Evolutionary conservation across 2,797 vertebrate genomes (phyloP).

Genomic region (Zalophus californianus): DNA sequence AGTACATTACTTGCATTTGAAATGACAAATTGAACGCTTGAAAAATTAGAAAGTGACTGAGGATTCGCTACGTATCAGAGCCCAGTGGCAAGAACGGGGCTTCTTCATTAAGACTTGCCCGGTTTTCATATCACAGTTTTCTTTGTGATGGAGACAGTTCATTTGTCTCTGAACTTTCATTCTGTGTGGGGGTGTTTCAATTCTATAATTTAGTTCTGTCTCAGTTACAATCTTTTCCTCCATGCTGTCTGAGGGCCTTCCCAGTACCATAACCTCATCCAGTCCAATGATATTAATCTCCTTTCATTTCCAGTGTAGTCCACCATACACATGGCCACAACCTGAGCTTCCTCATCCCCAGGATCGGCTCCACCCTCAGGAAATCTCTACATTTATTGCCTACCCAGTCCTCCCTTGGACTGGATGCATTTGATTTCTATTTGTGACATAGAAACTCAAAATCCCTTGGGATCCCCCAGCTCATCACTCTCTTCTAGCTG

Average conservation of each 20-base stretch:
- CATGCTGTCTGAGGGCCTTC: background rate
- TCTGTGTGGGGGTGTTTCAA: background rate
- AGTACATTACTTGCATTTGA: constrained; percentile 10
- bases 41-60: background rate
- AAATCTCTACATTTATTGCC: background rate
- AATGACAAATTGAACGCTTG: constrained; percentile 31
- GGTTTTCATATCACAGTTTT: background rate
- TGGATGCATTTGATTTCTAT: background rate
- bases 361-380: background rate
- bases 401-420: background rate
- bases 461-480: background rate
- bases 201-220: background rate
- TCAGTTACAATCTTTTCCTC: background rate
- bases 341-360: background rate
- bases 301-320: background rate
- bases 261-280: background rate
- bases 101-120: background rate
- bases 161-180: background rate
- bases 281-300: background rate
- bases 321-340: background rate
- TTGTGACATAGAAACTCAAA: background rate
- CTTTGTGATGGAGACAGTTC: background rate
- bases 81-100: background rate
- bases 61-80: background rate
- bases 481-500: background rate